Conservation (phyloP, 2,797 vertebrate species). For the Pelodytes ibericus region DNA sequence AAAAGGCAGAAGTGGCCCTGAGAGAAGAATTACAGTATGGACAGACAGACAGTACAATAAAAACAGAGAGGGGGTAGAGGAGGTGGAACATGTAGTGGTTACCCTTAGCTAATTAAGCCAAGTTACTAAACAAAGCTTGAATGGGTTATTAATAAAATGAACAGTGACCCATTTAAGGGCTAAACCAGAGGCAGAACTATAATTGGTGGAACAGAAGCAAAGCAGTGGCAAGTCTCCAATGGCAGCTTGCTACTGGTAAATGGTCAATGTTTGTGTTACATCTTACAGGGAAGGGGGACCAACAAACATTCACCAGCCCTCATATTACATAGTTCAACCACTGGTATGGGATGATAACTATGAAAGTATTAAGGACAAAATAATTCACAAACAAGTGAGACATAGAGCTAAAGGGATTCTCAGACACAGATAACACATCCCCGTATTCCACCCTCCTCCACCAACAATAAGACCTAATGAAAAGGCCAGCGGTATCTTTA, state of each 20-base stretch:
- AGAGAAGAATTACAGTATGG: constrained; percentile 57
- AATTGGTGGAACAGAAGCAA: too few relatives aligned
- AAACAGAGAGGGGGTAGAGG: constrained; percentile 30
- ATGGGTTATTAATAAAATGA: background rate
- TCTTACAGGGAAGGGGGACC: too few relatives aligned
- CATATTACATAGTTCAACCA: too few relatives aligned
- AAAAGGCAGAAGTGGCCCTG: constrained; percentile 53
- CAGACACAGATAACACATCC: constrained; percentile 34
- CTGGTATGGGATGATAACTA: too few relatives aligned
- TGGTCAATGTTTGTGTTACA: too few relatives aligned
- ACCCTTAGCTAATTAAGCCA: constrained; percentile 18
- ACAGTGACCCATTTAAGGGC: too few relatives aligned
- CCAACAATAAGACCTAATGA: constrained; percentile 20
- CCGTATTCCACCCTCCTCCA: constrained; percentile 29
- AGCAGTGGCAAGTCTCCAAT: too few relatives aligned
- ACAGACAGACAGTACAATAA: constrained; percentile 55
- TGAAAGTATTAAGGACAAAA: too few relatives aligned
- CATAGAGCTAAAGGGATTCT: constrained; percentile 34
- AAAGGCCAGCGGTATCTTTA: constrained; percentile 1
- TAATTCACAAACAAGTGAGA: too few relatives aligned
- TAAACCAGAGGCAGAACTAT: too few relatives aligned
- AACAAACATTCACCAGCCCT: too few relatives aligned
- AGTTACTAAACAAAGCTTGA: constrained; percentile 3
- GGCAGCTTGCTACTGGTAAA: too few relatives aligned
- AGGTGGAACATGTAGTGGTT: constrained; percentile 36